A percentile compares a stretch with the other conserved stretches of the same genome.
phyloP scores from a whole-genome alignment of 2,797 vertebrate species.

The Tauraco hartlaubi region DNA sequence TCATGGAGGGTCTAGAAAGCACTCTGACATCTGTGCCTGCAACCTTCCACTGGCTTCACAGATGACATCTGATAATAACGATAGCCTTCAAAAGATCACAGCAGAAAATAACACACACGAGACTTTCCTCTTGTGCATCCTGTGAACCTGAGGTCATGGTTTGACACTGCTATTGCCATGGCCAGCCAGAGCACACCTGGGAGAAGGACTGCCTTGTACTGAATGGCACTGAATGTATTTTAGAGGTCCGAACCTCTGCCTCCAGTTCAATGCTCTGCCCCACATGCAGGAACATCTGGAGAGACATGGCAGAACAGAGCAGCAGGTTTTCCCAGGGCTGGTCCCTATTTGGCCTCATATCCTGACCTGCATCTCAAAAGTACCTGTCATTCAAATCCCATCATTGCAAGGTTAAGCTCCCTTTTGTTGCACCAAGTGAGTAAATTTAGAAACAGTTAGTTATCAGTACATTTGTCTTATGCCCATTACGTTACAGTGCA shows the following conservation, averaged over 20 bases:
- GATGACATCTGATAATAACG: not conserved
- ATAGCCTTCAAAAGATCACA: not conserved
- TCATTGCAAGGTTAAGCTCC: slow-evolving; percentile 66
- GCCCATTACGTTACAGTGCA: slow-evolving; percentile 68
- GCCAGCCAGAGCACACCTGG: not conserved
- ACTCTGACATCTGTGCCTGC: not conserved
- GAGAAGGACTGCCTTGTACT: not conserved
- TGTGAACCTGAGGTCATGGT: not conserved
- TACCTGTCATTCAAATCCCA: slow-evolving; percentile 71
- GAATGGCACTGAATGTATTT: not conserved
- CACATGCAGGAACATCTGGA: not conserved
- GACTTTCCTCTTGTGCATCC: not conserved
- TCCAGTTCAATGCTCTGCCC: not conserved
- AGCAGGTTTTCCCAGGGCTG: not conserved
- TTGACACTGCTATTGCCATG: not conserved
- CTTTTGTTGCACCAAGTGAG: slow-evolving; percentile 48
- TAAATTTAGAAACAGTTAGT: slow-evolving; percentile 71
- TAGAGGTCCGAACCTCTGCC: not conserved
- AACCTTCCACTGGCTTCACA: not conserved
- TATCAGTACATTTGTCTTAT: slow-evolving; percentile 74
- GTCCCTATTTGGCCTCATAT: slow-evolving; percentile 31
- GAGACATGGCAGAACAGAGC: not conserved
- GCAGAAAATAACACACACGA: not conserved
- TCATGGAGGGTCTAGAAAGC: not conserved
- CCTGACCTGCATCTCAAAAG: slow-evolving; percentile 42